Evolutionary conservation across 1,140 invertebrate species (phyloP).

Genomic region (Saccostrea echinata): DNA sequence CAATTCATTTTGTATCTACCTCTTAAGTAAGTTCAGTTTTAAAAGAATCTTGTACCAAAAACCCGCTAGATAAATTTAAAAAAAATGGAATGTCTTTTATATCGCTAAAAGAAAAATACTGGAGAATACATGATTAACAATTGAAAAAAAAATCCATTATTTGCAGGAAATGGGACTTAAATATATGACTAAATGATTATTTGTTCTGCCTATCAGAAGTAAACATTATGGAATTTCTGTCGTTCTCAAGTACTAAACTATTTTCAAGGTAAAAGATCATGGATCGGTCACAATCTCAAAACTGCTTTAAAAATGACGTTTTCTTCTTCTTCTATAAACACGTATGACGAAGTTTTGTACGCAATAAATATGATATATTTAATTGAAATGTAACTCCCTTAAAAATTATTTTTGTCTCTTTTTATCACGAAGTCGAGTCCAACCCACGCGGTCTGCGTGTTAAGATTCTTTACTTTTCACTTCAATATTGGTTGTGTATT

Average conservation of each 20-base stretch:
- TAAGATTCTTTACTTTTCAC: too few species aligned
- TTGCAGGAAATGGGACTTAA: background rate
- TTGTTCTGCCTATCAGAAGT: background rate
- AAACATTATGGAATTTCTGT: background rate
- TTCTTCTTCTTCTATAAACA: too few species aligned
- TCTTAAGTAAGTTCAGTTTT: background rate
- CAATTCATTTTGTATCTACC: background rate
- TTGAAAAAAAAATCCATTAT: background rate
- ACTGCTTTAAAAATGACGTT: background rate
- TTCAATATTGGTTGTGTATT: too few species aligned
- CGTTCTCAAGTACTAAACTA: background rate
- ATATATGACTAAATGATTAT: background rate
- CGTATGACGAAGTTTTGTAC: too few species aligned
- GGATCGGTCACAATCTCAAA: background rate
- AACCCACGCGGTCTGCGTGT: too few species aligned
- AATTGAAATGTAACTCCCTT: too few species aligned
- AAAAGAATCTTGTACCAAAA: background rate
- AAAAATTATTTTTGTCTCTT: too few species aligned
- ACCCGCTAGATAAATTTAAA: background rate
- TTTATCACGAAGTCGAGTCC: too few species aligned
- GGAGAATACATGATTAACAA: background rate
- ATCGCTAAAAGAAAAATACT: background rate
- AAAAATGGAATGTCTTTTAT: background rate
- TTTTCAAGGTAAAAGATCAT: background rate
- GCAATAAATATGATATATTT: too few species aligned